A percentile compares a stretch with the other conserved stretches of the same genome.
Conservation (phyloP, 1,140 invertebrate species). For the Callitettix versicolor region DNA sequence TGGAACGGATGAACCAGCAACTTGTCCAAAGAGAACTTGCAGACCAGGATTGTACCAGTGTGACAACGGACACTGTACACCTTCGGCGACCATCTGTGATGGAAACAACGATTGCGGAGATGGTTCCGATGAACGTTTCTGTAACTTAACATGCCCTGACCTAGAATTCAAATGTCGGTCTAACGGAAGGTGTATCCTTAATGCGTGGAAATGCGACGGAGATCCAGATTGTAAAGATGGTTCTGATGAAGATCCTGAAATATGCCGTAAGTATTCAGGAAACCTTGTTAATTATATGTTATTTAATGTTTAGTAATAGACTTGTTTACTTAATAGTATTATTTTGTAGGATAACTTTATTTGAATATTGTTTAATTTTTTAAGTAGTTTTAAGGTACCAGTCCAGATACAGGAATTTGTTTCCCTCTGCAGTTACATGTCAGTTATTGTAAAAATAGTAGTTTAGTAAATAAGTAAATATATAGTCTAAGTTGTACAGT, state of each 20-base stretch:
- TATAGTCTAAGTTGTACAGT: too few relatives aligned
- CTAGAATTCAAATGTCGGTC: constrained; percentile 86
- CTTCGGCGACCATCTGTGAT: constrained; percentile 86
- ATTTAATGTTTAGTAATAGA: background rate
- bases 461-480: too few relatives aligned
- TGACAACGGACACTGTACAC: constrained; percentile 83
- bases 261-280: constrained; percentile 65
- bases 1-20: constrained; percentile 80
- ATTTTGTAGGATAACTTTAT: too few relatives aligned
- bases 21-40: constrained; percentile 66
- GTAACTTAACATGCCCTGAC: constrained; percentile 74
- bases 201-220: constrained; percentile 91
- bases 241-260: constrained; percentile 79
- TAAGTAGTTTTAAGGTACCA: too few relatives aligned
- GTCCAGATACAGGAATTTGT: too few relatives aligned
- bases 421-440: too few relatives aligned
- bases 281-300: background rate
- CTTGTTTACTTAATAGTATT: background rate
- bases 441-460: too few relatives aligned
- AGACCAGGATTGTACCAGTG: constrained; percentile 88
- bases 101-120: constrained; percentile 83
- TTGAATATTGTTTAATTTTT: too few relatives aligned
- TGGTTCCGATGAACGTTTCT: constrained; percentile 61
- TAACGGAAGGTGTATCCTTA: constrained; percentile 84
- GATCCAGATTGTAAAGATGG: constrained; percentile 91